phyloP scores from a whole-genome alignment of 2,797 vertebrate species.

The Cirrhinus mrigala region DNA sequence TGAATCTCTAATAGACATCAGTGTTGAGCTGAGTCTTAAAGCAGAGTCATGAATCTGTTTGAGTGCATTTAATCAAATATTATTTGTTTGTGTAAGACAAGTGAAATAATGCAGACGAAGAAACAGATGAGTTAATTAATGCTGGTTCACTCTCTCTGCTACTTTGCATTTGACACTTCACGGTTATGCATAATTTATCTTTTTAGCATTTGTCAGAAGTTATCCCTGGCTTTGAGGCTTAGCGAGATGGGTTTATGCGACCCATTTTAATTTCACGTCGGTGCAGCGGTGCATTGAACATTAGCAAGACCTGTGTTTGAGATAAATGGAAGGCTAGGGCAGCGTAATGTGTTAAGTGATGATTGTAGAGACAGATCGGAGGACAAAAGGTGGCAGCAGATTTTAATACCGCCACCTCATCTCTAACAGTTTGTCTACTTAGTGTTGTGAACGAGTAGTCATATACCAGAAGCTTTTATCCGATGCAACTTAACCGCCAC shows the following conservation, averaged over 20 bases:
- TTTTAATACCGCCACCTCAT: constrained; percentile 21
- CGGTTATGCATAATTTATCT: constrained; percentile 35
- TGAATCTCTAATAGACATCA: constrained; percentile 48
- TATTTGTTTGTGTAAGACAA: background rate
- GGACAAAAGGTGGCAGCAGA: constrained; percentile 19
- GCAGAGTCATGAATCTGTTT: background rate
- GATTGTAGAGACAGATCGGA: background rate
- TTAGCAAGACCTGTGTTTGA: background rate
- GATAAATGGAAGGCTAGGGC: background rate
- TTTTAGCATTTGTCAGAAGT: constrained; percentile 33
- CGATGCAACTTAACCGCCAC: constrained; percentile 2
- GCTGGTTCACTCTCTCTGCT: background rate
- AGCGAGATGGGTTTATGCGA: constrained; percentile 11
- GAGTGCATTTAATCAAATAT: background rate
- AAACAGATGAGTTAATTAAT: constrained; percentile 14
- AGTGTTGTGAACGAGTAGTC: background rate
- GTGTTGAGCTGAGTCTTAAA: constrained; percentile 1
- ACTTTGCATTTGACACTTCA: constrained; percentile 24
- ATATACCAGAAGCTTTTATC: constrained; percentile 2
- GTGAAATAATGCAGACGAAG: background rate
- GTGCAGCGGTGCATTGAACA: background rate
- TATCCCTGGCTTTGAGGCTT: constrained; percentile 37
- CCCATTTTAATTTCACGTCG: constrained; percentile 18
- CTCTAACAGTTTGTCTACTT: background rate
- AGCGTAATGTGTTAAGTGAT: background rate